A percentile compares a stretch with the other conserved stretches of the same genome.
Conservation (phyloP, 2,797 vertebrate species). For the Psittacula derbiana region DNA sequence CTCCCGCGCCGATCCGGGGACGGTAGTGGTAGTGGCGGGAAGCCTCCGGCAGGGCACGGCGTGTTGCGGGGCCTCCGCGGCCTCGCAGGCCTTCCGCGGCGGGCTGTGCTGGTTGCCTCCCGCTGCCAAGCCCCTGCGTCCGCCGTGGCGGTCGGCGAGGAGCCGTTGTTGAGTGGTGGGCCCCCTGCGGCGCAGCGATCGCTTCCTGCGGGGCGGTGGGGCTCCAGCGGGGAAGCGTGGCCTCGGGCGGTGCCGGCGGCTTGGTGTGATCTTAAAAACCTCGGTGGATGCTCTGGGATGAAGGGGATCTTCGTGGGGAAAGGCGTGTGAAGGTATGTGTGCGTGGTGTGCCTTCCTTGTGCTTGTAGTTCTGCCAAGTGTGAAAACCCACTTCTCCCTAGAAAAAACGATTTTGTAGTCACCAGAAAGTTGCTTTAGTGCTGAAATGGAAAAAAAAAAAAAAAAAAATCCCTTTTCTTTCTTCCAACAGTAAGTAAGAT, state of each 20-base stretch:
- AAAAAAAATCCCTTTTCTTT: not conserved
- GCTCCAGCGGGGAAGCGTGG: not conserved
- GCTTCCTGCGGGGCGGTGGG: not conserved
- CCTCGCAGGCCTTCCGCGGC: not conserved
- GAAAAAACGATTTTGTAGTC: rapidly evolving
- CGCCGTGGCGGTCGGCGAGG: not conserved
- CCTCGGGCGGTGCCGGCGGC: rapidly evolving
- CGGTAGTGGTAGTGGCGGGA: not conserved
- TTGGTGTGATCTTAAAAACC: not conserved
- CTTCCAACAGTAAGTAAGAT: not conserved
- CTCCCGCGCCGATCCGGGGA: not conserved
- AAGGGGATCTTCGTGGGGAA: not conserved
- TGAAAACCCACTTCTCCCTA: rapidly evolving
- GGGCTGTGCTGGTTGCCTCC: not conserved
- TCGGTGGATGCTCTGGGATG: not conserved
- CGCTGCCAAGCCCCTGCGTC: not conserved
- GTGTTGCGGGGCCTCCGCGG: not conserved
- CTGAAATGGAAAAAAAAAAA: not conserved
- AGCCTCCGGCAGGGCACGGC: not conserved
- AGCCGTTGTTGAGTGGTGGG: not conserved
- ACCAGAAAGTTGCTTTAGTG: not conserved
- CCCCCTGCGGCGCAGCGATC: not conserved
- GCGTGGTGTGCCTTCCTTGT: not conserved
- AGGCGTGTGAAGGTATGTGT: not conserved
- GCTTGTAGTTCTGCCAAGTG: rapidly evolving